These are phyloP conservation scores for Hypselothyrea guttata DNA, from an alignment of 2,888 invertebrate genomes.

Conservation along the genomic window DNA sequence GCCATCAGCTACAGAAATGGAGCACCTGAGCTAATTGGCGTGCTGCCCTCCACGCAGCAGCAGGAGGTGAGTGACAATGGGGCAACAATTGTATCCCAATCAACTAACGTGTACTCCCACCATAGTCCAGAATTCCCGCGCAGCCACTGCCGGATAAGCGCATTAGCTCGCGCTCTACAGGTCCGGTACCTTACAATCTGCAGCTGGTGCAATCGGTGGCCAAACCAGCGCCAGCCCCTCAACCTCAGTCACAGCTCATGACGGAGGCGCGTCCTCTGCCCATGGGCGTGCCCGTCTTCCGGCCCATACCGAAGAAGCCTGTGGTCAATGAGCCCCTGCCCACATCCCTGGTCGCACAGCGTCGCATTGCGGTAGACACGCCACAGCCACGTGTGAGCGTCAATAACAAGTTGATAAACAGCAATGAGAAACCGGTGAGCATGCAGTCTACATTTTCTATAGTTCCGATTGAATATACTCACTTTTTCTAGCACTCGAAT, in stretches of 20 bases:
- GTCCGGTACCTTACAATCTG: slow-evolving; percentile 50
- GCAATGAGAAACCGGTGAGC: slow-evolving; percentile 63
- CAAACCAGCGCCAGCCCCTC: slow-evolving; percentile 12
- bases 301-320: slow-evolving; percentile 87
- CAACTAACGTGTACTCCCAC: not conserved
- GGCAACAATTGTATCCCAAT: not conserved
- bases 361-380: slow-evolving; percentile 76
- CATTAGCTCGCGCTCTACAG: slow-evolving; percentile 76
- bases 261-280: slow-evolving; percentile 84
- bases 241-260: slow-evolving; percentile 65
- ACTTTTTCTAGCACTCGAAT: slow-evolving; percentile 60
- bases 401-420: slow-evolving; percentile 72
- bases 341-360: slow-evolving; percentile 50
- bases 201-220: slow-evolving; percentile 55
- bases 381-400: slow-evolving; percentile 74
- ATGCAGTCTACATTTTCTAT: no score
- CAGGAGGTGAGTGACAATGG: slow-evolving; percentile 34
- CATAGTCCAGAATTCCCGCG: slow-evolving; percentile 34
- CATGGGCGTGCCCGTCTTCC: slow-evolving; percentile 89
- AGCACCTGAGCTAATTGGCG: slow-evolving; percentile 82
- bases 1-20: slow-evolving; percentile 85
- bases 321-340: slow-evolving; percentile 28
- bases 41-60: slow-evolving; percentile 69
- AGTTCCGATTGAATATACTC: not conserved
- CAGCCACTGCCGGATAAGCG: slow-evolving; percentile 72